Evolutionary conservation across 2,797 vertebrate genomes (phyloP).

Genomic region (Bradypodion pumilum): DNA sequence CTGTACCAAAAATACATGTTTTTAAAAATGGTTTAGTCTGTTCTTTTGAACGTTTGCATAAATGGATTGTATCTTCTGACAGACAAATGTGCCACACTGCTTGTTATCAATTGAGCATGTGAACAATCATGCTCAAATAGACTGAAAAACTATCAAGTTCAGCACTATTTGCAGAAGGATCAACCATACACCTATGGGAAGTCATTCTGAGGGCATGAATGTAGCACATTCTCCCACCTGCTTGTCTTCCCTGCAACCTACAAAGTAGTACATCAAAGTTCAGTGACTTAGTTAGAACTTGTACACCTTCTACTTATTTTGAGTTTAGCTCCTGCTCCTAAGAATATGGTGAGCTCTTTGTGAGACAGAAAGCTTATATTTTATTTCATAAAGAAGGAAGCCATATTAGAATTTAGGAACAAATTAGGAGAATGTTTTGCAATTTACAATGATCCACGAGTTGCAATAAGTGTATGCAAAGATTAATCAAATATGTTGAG

Average conservation of each 20-base stretch:
- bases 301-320: not conserved
- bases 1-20: not conserved
- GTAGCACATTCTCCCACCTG: too few species aligned
- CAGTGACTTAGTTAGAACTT: not conserved
- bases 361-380: not conserved
- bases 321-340: not conserved
- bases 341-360: not conserved
- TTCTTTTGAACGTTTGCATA: not conserved
- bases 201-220: too few species aligned
- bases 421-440: not conserved
- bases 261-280: not conserved
- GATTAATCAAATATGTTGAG: not conserved
- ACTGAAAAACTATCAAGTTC: too few species aligned
- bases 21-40: not conserved
- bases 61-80: not conserved
- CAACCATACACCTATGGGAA: too few species aligned
- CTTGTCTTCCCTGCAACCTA: not conserved
- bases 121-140: too few species aligned
- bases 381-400: constrained; percentile 21
- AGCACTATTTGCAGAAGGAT: too few species aligned
- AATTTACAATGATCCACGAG: not conserved
- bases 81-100: not conserved
- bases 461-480: not conserved
- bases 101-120: not conserved
- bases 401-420: not conserved